Evolutionary conservation across 2,888 invertebrate genomes (phyloP), one percentile per base, ranked within the genome.

Genomic region (Sinopyrophorus schimmeli): DNA sequence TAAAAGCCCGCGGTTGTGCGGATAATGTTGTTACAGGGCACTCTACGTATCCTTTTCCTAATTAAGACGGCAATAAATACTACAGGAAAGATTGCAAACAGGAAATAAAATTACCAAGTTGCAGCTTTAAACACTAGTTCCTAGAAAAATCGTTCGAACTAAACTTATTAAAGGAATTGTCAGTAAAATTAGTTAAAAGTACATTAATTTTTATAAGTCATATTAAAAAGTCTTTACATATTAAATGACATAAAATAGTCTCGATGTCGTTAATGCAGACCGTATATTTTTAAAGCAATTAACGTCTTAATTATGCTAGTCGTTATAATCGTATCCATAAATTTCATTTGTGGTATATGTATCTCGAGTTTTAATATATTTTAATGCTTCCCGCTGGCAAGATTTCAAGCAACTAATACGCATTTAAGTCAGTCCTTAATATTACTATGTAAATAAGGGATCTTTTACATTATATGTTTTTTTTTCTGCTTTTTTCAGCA

Each of bases 21-120:
- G 39, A 49, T 49, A 49, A 49, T 49, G 49, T 42, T 49, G 48
- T 49, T 49, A 49, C 43, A 39, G 34, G 48, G 43, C 49, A 49
- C 43, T 49, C 43, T 32, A 44, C 32, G 43, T 49, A 44, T 38
- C 43, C 39, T 20, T 43, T 15, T 34, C 39, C 44, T 49, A 44
- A 49, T 49, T 49, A 49, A 49, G 43, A 43, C 16, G 23, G 32
- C 32, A 49, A 39, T 39, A 49, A 43, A 39, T 43, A 39, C 20
- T 16, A 28, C 26, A 18, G 37, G 21, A 38, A 26, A 26, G 23
- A 32, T 30, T 15, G 15, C 26, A 38, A 39, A 37, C 31, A 31
- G 46, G 18, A 31, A 38, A 21, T 21, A 1, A 24, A 7, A 24
- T 7, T 2, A 24, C 24, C 9, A 24, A 24, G 3, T 24, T 24